phyloP scores from a whole-genome alignment of 2,888 invertebrate species.

The Tanytarsus gracilentus region DNA sequence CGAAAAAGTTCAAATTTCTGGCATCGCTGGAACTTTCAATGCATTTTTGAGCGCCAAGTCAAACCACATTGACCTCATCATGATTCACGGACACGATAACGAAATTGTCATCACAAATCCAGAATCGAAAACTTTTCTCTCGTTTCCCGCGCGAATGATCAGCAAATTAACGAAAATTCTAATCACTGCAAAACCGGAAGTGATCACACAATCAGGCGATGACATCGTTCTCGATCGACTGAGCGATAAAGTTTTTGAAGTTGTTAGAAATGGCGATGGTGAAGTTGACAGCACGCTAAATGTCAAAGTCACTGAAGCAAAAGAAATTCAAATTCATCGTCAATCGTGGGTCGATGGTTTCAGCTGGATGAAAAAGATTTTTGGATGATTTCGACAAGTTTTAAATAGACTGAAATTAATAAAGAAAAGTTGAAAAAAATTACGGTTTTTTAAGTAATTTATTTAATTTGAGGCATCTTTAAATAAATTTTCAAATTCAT shows the following conservation, averaged over 20 bases:
- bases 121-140: background rate
- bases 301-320: background rate
- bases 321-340: background rate
- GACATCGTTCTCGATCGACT: constrained; percentile 37
- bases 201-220: background rate
- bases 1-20: background rate
- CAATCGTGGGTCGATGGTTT: background rate
- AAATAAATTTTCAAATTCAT: too few species aligned
- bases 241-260: constrained; percentile 43
- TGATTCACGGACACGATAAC: background rate
- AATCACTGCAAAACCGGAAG: background rate
- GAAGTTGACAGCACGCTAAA: background rate
- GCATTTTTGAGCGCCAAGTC: background rate
- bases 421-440: too few species aligned
- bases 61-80: background rate
- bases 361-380: background rate
- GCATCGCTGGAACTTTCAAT: background rate
- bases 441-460: too few species aligned
- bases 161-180: background rate
- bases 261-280: constrained; percentile 30
- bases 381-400: too few species aligned
- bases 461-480: too few species aligned
- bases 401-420: too few species aligned
- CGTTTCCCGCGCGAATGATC: background rate
- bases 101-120: background rate